These are phyloP conservation scores for Chloromyia formosa DNA, from an alignment of 2,888 invertebrate species.

Conservation along the genomic window DNA sequence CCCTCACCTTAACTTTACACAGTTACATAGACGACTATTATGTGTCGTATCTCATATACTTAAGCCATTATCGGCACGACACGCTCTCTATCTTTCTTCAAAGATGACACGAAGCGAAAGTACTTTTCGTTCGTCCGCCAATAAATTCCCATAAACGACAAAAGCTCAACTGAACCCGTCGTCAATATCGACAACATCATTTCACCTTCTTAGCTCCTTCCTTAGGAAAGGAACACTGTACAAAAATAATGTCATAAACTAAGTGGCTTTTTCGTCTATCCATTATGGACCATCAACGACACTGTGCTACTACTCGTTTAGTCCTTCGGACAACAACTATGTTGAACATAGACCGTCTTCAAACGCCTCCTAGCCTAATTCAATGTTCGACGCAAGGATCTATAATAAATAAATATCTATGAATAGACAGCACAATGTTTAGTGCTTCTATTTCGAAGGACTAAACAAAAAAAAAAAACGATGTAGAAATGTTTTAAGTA, in stretches of 20 bases:
- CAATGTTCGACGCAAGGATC: neutral
- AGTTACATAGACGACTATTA: no score
- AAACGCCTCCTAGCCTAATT: neutral
- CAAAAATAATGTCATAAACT: conserved; percentile 29
- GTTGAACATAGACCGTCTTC: neutral
- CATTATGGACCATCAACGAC: conserved; percentile 24
- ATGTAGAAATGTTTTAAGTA: neutral
- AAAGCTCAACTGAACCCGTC: conserved; percentile 13
- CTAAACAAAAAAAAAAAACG: no score
- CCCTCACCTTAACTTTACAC: no score
- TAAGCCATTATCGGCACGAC: neutral
- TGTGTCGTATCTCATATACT: conserved; percentile 3
- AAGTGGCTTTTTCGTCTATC: conserved; percentile 28
- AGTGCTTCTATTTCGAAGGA: conserved; percentile 2
- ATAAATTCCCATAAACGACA: conserved; percentile 32
- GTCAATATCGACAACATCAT: neutral
- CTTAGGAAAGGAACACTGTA: neutral
- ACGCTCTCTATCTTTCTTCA: neutral
- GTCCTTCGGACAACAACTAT: neutral
- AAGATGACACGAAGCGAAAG: neutral
- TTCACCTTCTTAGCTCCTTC: conserved; percentile 5
- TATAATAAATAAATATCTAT: neutral
- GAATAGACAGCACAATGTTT: neutral
- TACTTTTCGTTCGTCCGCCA: conserved; percentile 8
- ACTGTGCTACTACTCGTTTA: conserved; percentile 3